Evolutionary conservation across 2,888 invertebrate genomes (phyloP), one percentile per base, ranked within the genome.

Genomic region (Harpalus rufipes): DNA sequence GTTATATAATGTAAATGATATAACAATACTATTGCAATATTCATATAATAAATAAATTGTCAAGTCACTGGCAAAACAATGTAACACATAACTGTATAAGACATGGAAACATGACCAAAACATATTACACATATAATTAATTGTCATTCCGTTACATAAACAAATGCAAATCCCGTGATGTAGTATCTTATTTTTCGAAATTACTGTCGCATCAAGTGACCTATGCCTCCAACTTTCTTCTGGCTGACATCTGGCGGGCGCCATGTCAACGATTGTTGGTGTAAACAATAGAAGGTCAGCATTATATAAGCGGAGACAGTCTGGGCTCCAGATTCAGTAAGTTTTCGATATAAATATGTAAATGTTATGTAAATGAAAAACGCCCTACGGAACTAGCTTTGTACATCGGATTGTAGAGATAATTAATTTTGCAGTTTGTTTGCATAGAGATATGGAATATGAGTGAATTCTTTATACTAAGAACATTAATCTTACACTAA

Each of bases 271-370:
- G 72, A 74, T 74, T 74, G 44, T 74, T 21, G 72, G 16, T 16
- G 14, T 18, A 74, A 74, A 74, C 72, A 74, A 74, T 74, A 74
- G 72, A 74, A 74, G 72, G 72, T 74, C 72, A 74, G 72, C 18
- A 51, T 74, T 74, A 74, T 74, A 44, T 74, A 74, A 74, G 44
- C 68, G 68, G 68, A 39, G 68, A 68, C 68, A 68, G 68, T 32
- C 63, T 59, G 59, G 68, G 39, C 68, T 68, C 68, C 41, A 68
- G 68, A 39, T 63, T 12, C 16, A 14, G 39, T 32, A 68, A n/a
- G 32, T 39, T 12, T 39, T 12, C 39, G 68, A 68, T 68, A 68
- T 68, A 63, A 63, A 63, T 63, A 63, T 63, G 68, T 12, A 14
- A 68, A 68, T 68, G 68, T 7, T 32, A 51, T 51, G 44, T 4